Evolutionary conservation across 2,888 invertebrate genomes (phyloP).

Genomic region (Mamestra brassicae): DNA sequence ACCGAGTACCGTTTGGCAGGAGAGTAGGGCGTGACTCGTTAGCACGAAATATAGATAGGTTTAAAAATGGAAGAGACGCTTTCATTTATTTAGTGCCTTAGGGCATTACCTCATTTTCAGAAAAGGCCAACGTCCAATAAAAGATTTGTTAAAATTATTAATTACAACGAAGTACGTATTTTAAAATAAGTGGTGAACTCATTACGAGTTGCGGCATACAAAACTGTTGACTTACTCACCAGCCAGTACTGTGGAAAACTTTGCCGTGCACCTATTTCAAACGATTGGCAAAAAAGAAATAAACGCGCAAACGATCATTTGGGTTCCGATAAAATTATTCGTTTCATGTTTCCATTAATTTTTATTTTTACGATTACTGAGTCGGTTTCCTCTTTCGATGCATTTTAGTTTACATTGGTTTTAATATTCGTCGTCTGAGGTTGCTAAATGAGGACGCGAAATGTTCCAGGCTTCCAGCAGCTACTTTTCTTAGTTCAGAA

Average conservation of each 20-base stretch:
- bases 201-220: constrained; percentile 17
- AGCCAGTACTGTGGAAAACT: constrained; percentile 20
- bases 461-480: constrained; percentile 42
- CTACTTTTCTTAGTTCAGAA: constrained; percentile 60
- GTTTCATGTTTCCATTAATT: constrained; percentile 47
- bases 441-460: constrained; percentile 50
- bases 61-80: constrained; percentile 51
- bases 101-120: constrained; percentile 17
- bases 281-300: constrained; percentile 45
- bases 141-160: neutral
- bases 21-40: constrained; percentile 71
- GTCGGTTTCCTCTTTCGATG: constrained; percentile 40
- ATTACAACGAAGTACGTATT: constrained; percentile 5
- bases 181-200: constrained; percentile 3
- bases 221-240: constrained; percentile 2
- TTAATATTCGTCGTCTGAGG: constrained; percentile 52
- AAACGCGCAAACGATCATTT: constrained; percentile 46
- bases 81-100: constrained; percentile 40
- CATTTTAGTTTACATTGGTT: constrained; percentile 50
- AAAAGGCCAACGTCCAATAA: constrained; percentile 4
- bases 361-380: constrained; percentile 53
- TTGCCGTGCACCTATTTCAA: constrained; percentile 36
- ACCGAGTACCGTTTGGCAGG: constrained; percentile 69
- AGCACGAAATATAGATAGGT: constrained; percentile 67
- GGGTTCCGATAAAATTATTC: constrained; percentile 44